Percentiles rank a stretch among this genome's conserved stretches.
These are phyloP conservation scores for Lasioglossum calceatum DNA, from an alignment of 2,888 invertebrate species.

Conservation along the genomic window DNA sequence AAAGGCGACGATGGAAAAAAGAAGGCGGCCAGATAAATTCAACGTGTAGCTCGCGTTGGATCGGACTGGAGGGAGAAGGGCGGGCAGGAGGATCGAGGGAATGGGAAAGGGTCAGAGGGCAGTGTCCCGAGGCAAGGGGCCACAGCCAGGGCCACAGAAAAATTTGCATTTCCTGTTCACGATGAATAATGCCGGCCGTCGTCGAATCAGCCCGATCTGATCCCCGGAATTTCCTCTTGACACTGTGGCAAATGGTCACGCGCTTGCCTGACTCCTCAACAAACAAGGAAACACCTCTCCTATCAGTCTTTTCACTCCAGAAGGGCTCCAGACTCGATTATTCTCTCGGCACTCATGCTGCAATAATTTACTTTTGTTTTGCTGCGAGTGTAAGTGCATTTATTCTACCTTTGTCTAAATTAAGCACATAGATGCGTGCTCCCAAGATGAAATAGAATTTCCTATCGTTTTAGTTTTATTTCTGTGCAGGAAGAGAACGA, in stretches of 20 bases:
- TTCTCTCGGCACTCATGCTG: neutral
- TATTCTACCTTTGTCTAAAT: neutral
- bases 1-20: constrained; percentile 5
- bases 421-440: neutral
- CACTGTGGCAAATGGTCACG: neutral
- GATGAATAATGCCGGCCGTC: constrained; percentile 73
- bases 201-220: constrained; percentile 39
- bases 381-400: neutral
- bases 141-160: constrained; percentile 63
- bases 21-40: constrained; percentile 27
- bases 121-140: constrained; percentile 68
- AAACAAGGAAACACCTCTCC: neutral
- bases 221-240: constrained; percentile 26
- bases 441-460: neutral
- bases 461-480: neutral
- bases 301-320: neutral
- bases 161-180: constrained; percentile 80
- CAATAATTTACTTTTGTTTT: neutral
- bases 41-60: neutral
- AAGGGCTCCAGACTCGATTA: neutral
- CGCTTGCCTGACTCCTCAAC: neutral
- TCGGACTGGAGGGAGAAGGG: constrained; percentile 4
- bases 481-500: neutral
- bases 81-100: constrained; percentile 25
- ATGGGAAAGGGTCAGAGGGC: constrained; percentile 74